These are phyloP conservation scores for Platyscapa corneri DNA, from an alignment of 1,140 invertebrate genomes.

Conservation along the genomic window DNA sequence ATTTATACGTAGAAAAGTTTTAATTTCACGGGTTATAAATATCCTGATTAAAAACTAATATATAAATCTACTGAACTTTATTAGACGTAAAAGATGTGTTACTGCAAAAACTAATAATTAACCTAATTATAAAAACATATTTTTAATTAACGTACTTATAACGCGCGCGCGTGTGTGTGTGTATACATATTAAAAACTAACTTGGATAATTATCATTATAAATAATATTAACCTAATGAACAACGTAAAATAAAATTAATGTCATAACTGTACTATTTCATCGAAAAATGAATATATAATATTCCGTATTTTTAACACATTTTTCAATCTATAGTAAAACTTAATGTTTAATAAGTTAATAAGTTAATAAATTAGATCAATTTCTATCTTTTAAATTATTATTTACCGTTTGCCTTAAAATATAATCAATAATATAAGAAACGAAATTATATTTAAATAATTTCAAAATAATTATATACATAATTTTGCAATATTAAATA, in stretches of 20 bases:
- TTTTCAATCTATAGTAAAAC: no score
- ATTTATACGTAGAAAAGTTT: constrained; percentile 34
- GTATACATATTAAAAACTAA: not conserved
- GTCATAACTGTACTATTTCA: not conserved
- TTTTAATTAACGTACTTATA: not conserved
- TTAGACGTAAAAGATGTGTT: not conserved
- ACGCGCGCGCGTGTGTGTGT: no score
- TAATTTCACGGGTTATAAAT: constrained; percentile 45
- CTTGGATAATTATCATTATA: not conserved
- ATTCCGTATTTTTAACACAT: no score
- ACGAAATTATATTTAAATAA: no score
- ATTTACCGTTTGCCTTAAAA: not conserved
- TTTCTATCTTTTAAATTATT: not conserved
- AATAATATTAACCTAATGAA: not conserved
- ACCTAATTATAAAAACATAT: not conserved
- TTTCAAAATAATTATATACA: no score
- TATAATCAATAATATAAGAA: not conserved
- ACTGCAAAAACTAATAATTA: constrained; percentile 8
- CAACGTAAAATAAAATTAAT: not conserved
- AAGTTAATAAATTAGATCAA: not conserved
- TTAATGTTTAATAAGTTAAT: no score
- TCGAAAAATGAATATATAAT: no score
- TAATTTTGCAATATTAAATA: not conserved
- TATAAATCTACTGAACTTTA: constrained; percentile 1
- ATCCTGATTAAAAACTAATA: constrained; percentile 18